Percentiles rank a stretch among this genome's conserved stretches.
Conservation (phyloP, 2,797 vertebrate species). For the Merluccius polli region DNA sequence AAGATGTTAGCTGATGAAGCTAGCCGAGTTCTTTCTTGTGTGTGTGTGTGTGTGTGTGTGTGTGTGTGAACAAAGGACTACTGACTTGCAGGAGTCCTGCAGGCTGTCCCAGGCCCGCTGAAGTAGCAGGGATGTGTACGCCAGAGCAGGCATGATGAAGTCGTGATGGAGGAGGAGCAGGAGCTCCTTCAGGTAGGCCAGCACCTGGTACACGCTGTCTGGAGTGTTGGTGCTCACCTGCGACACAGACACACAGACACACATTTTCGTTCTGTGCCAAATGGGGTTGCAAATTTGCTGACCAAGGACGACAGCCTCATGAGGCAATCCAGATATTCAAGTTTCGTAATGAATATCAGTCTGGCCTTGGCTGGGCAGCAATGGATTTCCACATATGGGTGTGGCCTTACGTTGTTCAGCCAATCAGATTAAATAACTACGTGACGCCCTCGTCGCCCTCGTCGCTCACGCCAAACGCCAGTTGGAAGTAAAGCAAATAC, state of each 20-base stretch:
- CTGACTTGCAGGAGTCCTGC: constrained; percentile 88
- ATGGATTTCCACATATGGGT: not conserved
- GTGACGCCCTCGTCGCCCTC: not conserved
- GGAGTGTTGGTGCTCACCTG: constrained; percentile 78
- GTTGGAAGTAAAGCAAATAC: not conserved
- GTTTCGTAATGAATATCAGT: not conserved
- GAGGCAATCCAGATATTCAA: not conserved
- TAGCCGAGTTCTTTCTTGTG: too few species aligned
- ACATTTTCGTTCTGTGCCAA: not conserved
- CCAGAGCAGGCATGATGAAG: constrained; percentile 76
- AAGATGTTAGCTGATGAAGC: too few species aligned
- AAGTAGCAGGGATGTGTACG: constrained; percentile 56
- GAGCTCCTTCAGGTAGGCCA: constrained; percentile 76
- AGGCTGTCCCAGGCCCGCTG: constrained; percentile 76
- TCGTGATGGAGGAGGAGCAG: constrained; percentile 77
- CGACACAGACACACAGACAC: constrained; percentile 52
- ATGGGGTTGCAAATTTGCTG: not conserved
- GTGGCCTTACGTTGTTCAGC: not conserved
- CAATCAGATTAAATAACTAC: not conserved
- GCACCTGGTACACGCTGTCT: constrained; percentile 70
- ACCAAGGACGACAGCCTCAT: not conserved
- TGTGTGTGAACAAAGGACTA: not conserved
- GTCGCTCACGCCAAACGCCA: not conserved
- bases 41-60: too few species aligned
- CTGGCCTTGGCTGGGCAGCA: not conserved